These are phyloP conservation scores for Lycaena phlaeas DNA, from an alignment of 2,888 invertebrate genomes.

Conservation along the genomic window DNA sequence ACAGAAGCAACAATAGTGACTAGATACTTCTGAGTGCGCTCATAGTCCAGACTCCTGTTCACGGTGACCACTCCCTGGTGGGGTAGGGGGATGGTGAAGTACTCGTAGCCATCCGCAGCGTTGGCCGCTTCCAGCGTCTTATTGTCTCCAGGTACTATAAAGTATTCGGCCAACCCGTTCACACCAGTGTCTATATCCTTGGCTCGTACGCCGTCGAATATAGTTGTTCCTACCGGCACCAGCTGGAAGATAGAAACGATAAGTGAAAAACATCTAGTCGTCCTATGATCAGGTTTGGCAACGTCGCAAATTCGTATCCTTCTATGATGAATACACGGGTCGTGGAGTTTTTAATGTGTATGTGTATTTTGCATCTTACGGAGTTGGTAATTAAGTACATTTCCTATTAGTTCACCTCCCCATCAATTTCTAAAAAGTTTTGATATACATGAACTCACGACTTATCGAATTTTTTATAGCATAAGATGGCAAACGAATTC, in stretches of 20 bases:
- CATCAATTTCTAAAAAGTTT: too few species aligned
- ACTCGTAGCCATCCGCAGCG: slow-evolving; percentile 84
- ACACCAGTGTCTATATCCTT: slow-evolving; percentile 89
- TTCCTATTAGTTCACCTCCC: too few species aligned
- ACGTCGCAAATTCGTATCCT: too few species aligned
- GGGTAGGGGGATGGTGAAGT: slow-evolving; percentile 88
- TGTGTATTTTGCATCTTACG: too few species aligned
- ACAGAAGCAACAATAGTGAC: slow-evolving; percentile 92
- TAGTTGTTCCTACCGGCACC: slow-evolving; percentile 87
- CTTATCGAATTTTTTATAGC: too few species aligned
- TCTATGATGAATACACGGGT: too few species aligned
- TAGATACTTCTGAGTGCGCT: slow-evolving; percentile 88
- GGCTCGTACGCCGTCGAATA: slow-evolving; percentile 86
- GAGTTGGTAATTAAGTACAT: too few species aligned
- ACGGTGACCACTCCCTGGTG: slow-evolving; percentile 93
- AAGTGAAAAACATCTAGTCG: too few species aligned
- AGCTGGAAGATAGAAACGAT: slow-evolving; percentile 73
- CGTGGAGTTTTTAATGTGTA: too few species aligned
- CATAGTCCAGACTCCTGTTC: slow-evolving; percentile 89
- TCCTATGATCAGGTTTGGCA: too few species aligned
- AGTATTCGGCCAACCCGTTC: slow-evolving; percentile 91
- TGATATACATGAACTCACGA: too few species aligned
- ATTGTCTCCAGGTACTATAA: slow-evolving; percentile 79
- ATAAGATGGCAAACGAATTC: too few species aligned
- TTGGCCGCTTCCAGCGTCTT: slow-evolving; percentile 56